A percentile compares a stretch with the other conserved stretches of the same genome.
phyloP scores from a whole-genome alignment of 2,797 vertebrate genomes.

The Pangasius mekongensis region DNA sequence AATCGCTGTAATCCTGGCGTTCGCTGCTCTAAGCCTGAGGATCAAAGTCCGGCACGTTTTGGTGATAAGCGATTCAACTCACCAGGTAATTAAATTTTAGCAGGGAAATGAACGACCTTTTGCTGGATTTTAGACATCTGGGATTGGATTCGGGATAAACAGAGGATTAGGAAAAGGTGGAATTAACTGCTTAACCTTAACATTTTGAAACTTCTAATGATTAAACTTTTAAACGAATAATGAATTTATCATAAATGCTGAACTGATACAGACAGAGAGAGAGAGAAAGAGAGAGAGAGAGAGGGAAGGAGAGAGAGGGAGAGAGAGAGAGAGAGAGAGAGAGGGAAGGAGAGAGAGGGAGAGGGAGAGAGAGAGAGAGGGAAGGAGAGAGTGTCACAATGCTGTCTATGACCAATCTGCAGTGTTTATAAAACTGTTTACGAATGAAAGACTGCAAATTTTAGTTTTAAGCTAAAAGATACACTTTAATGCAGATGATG shows the following conservation, averaged over 20 bases:
- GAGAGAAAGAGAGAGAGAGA: no score
- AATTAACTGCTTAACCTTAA: not conserved
- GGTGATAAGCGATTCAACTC: not conserved
- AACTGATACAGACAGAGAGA: not conserved
- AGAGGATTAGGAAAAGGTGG: not conserved
- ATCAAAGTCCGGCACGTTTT: not conserved
- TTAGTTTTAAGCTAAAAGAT: no score
- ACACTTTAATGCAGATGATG: no score
- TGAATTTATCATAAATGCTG: not conserved
- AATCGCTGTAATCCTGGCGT: not conserved
- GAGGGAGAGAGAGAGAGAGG: not conserved
- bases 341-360: no score
- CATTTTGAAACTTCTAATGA: not conserved
- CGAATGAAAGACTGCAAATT: no score
- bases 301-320: no score
- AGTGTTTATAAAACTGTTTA: no score
- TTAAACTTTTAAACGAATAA: not conserved
- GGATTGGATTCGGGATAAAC: not conserved
- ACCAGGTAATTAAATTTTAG: not conserved
- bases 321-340: not conserved
- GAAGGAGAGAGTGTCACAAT: not conserved
- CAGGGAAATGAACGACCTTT: not conserved
- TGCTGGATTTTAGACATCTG: not conserved
- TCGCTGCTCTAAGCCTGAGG: not conserved
- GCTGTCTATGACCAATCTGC: no score